These are phyloP conservation scores for Cosmia pyralina DNA, from an alignment of 2,888 invertebrate genomes.

Conservation along the genomic window DNA sequence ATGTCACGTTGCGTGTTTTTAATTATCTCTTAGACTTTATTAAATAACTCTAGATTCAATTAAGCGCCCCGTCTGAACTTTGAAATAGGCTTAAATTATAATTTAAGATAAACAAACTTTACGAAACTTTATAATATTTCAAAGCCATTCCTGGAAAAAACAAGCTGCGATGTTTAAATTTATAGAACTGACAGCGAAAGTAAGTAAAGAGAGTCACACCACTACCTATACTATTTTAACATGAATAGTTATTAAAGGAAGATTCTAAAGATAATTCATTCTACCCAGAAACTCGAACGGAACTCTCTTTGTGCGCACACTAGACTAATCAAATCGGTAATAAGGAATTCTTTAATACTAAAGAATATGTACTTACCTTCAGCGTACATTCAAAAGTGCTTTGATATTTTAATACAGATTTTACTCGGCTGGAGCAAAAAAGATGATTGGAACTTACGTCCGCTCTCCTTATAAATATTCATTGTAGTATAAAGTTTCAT, in stretches of 20 bases:
- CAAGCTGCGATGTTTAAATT: background rate
- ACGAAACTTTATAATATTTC: conserved; percentile 33
- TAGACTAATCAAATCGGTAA: conserved; percentile 58
- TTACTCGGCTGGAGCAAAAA: conserved; percentile 45
- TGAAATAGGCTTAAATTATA: conserved; percentile 46
- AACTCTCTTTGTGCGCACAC: conserved; percentile 45
- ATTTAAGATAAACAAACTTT: conserved; percentile 54
- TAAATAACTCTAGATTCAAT: conserved; percentile 57
- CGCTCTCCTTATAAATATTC: conserved; percentile 62
- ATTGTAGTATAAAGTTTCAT: conserved; percentile 61
- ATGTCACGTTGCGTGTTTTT: conserved; percentile 64
- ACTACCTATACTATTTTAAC: conserved; percentile 7
- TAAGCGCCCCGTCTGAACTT: conserved; percentile 52
- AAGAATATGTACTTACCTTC: conserved; percentile 21
- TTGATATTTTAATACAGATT: conserved; percentile 57
- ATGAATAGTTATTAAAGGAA: background rate
- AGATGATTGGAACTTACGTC: conserved; percentile 48
- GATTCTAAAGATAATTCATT: conserved; percentile 26
- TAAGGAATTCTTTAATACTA: conserved; percentile 57
- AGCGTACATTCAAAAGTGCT: conserved; percentile 40
- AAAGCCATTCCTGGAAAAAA: conserved; percentile 19
- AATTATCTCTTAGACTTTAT: conserved; percentile 55
- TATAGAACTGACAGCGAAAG: background rate
- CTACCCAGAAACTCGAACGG: conserved; percentile 10
- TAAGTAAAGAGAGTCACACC: conserved; percentile 6